Evolutionary conservation across 2,113 vertebrate species (phyloP).

Genomic region (Heterotilapia buettikoferi): DNA sequence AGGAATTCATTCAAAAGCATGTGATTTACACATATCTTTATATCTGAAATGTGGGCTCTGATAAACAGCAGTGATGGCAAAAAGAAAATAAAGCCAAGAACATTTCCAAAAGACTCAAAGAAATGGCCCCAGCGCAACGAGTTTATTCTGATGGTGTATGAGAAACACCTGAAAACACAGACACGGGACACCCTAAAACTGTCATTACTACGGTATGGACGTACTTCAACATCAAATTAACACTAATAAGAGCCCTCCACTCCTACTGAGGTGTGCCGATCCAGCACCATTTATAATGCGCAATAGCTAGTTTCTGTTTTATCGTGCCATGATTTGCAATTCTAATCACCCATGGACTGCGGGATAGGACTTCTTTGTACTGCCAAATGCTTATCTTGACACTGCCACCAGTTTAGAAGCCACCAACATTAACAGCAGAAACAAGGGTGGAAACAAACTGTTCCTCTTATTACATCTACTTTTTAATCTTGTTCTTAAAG

Average conservation of each 20-base stretch:
- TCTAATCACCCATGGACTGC: slow-evolving; percentile 16
- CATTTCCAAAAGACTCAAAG: not conserved
- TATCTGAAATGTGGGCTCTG: not conserved
- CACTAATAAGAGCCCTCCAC: not conserved
- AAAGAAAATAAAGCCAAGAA: not conserved
- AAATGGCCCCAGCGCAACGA: not conserved
- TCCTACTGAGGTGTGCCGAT: not conserved
- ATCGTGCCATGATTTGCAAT: slow-evolving; percentile 34
- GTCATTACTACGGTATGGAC: not conserved
- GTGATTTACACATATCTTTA: not conserved
- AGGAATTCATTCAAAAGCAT: slow-evolving; percentile 17
- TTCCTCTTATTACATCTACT: not conserved
- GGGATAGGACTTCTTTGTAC: slow-evolving; percentile 28
- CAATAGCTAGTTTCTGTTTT: not conserved
- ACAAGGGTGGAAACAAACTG: not conserved
- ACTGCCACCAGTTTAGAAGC: not conserved
- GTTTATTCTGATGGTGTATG: not conserved
- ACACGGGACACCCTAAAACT: not conserved
- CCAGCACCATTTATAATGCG: not conserved
- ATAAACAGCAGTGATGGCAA: not conserved
- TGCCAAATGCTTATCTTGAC: slow-evolving; percentile 5
- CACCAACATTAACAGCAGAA: not conserved
- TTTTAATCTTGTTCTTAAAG: not conserved
- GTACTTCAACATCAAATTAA: not conserved
- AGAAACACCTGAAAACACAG: not conserved